A percentile compares a stretch with the other conserved stretches of the same genome.
Conservation (phyloP, 2,888 invertebrate genomes). For the Drosophila antonietae region DNA sequence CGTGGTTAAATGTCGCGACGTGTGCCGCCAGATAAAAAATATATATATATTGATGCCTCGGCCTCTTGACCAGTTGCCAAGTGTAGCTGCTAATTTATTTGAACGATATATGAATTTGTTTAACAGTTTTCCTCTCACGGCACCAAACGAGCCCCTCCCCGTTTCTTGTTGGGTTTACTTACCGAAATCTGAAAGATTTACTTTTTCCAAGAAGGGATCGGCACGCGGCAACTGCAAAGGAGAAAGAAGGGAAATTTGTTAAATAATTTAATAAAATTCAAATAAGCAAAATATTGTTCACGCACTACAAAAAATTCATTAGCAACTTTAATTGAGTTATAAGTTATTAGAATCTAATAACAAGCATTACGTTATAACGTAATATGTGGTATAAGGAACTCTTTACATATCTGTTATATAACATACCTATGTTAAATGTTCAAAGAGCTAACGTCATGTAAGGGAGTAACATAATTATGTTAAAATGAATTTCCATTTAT, state of each 20-base stretch:
- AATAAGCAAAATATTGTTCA: background rate
- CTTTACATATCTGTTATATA: background rate
- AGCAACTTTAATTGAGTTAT: background rate
- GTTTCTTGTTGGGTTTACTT: slow-evolving; percentile 84
- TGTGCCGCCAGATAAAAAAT: slow-evolving; percentile 51
- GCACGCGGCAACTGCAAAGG: slow-evolving; percentile 92
- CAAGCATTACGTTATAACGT: background rate
- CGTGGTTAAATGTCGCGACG: slow-evolving; percentile 33
- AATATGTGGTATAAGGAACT: background rate
- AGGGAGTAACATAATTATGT: background rate
- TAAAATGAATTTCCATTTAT: background rate
- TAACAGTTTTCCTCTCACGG: slow-evolving; percentile 6
- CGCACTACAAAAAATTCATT: background rate
- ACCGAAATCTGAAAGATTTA: slow-evolving; percentile 91
- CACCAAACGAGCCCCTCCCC: background rate
- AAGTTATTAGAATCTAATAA: background rate
- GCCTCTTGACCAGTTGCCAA: slow-evolving; percentile 63
- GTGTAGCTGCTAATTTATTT: slow-evolving; percentile 56
- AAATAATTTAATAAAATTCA: background rate
- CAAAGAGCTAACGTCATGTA: background rate
- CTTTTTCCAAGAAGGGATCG: slow-evolving; percentile 96
- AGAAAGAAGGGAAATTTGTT: slow-evolving; percentile 65
- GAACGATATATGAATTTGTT: slow-evolving; percentile 41
- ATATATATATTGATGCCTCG: slow-evolving; percentile 7
- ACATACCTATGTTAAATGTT: background rate